These are phyloP conservation scores for Sarcophaga carnaria DNA, from an alignment of 2,888 invertebrate genomes.

Conservation along the genomic window DNA sequence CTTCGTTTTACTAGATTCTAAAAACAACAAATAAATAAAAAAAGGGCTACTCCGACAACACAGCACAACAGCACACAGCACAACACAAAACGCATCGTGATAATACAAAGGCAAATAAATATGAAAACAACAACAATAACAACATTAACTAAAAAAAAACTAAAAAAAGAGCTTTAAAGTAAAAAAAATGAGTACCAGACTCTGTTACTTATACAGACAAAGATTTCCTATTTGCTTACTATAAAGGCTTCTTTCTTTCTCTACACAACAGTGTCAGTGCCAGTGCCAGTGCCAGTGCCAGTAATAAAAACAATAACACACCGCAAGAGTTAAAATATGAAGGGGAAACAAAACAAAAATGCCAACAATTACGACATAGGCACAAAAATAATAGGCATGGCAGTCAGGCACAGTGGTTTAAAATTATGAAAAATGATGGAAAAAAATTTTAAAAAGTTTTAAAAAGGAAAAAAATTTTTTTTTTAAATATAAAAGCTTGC, in stretches of 20 bases:
- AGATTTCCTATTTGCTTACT: conserved; percentile 44
- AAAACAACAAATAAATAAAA: background rate
- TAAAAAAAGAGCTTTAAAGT: conserved; percentile 1
- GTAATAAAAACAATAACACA: conserved; percentile 23
- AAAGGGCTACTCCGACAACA: conserved; percentile 57
- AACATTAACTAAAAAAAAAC: background rate
- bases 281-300: background rate
- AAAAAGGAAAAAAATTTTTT: too few species aligned
- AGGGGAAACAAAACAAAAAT: background rate
- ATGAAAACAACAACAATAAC: background rate
- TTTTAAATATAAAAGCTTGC: too few species aligned
- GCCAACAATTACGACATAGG: conserved; percentile 21
- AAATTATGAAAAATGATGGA: background rate
- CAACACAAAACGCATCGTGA: conserved; percentile 40
- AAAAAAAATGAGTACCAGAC: conserved; percentile 9
- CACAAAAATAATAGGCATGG: conserved; percentile 1
- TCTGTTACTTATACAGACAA: conserved; percentile 14
- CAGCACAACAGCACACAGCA: conserved; percentile 11
- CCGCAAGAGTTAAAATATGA: background rate
- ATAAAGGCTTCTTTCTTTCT: conserved; percentile 24
- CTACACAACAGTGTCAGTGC: background rate
- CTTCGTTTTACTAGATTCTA: conserved; percentile 55
- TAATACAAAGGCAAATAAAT: conserved; percentile 49
- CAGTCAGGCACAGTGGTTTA: background rate
- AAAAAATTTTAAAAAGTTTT: background rate